Evolutionary conservation across 2,888 invertebrate species (phyloP).

Genomic region (Axea sp.): DNA sequence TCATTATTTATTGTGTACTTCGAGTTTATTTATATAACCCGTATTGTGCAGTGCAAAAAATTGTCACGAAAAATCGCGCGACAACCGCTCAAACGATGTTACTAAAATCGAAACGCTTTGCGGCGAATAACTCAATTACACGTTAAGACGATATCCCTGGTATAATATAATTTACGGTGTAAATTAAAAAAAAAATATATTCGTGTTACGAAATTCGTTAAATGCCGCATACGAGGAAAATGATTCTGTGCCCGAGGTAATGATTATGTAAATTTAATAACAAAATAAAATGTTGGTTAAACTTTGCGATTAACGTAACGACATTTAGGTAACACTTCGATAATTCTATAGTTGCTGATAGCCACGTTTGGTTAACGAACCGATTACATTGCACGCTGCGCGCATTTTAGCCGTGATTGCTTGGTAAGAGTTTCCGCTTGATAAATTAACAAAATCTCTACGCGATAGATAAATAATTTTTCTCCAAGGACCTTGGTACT

Average conservation of each 20-base stretch:
- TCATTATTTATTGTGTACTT: constrained; percentile 27
- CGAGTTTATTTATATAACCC: background rate
- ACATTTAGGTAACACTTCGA: constrained; percentile 38
- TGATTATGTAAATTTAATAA: constrained; percentile 55
- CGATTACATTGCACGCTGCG: constrained; percentile 28
- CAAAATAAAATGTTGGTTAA: constrained; percentile 32
- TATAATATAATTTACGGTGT: constrained; percentile 20
- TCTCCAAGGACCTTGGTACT: background rate
- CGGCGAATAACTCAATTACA: constrained; percentile 26
- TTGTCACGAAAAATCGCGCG: constrained; percentile 1
- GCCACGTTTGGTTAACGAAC: constrained; percentile 33
- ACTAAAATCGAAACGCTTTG: no score
- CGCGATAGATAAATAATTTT: background rate
- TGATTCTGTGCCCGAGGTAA: background rate
- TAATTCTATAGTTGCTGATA: constrained; percentile 40
- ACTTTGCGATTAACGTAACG: constrained; percentile 13
- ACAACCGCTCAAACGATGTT: no score
- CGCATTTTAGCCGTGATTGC: background rate
- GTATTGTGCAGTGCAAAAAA: background rate
- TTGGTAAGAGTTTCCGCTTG: constrained; percentile 14
- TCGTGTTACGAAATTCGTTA: constrained; percentile 28
- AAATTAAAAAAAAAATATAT: constrained; percentile 5
- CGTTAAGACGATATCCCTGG: constrained; percentile 4
- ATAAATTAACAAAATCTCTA: constrained; percentile 16
- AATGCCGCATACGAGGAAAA: constrained; percentile 3